Evolutionary conservation across 2,888 invertebrate species (phyloP).

Genomic region (Temnothorax unifasciatus): DNA sequence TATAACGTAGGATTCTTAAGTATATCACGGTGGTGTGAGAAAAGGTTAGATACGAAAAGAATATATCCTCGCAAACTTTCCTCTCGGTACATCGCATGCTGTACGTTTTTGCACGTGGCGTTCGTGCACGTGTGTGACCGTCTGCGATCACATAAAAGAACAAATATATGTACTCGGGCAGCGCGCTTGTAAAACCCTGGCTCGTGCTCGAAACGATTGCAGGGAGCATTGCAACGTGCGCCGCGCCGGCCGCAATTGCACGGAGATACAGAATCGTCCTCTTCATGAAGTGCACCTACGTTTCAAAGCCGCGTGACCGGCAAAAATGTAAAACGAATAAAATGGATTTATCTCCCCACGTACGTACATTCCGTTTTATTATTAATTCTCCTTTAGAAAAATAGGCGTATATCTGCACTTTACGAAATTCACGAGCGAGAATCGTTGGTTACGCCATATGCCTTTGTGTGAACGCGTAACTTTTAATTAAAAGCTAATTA

Average conservation of each 20-base stretch:
- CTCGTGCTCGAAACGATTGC: constrained; percentile 34
- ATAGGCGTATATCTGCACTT: not conserved
- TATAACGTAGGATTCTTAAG: not conserved
- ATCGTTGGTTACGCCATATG: not conserved
- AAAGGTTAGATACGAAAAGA: not conserved
- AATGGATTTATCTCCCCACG: constrained; percentile 8
- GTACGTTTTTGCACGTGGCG: constrained; percentile 18
- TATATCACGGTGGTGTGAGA: not conserved
- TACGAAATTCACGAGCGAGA: not conserved
- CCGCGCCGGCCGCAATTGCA: not conserved
- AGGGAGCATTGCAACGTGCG: not conserved
- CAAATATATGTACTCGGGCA: not conserved
- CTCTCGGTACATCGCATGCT: not conserved
- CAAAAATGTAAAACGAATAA: not conserved
- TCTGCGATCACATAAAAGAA: not conserved
- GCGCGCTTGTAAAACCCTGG: not conserved
- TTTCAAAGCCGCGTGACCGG: constrained; percentile 16
- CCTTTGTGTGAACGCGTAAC: constrained; percentile 8
- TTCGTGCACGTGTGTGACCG: constrained; percentile 14
- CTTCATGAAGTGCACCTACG: constrained; percentile 2
- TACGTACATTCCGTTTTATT: constrained; percentile 36
- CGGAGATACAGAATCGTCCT: not conserved
- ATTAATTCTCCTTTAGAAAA: constrained; percentile 43
- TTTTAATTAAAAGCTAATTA: constrained; percentile 38
- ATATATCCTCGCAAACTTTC: not conserved